Conservation (phyloP, 1,140 invertebrate species). For the Stegodyphus mimosarum region DNA sequence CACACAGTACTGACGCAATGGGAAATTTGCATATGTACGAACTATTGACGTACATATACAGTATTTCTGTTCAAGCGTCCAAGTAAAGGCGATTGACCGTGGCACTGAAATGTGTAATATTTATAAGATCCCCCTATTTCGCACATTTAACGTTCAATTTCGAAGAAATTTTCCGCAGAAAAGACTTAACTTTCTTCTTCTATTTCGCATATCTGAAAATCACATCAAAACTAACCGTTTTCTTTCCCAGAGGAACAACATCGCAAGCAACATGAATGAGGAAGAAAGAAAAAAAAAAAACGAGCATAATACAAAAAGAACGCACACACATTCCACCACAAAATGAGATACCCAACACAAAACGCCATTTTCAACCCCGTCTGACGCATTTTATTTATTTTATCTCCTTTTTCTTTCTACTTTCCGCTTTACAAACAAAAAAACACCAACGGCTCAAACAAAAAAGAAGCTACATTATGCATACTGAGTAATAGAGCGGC, state of each 20-base stretch:
- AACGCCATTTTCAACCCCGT: background rate
- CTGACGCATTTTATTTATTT: background rate
- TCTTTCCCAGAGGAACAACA: background rate
- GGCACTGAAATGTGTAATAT: background rate
- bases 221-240: background rate
- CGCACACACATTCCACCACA: too few relatives aligned
- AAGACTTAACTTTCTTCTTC: background rate
- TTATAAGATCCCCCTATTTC: background rate
- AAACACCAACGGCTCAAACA: background rate
- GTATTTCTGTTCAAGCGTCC: too few relatives aligned
- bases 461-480: background rate
- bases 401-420: background rate
- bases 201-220: background rate
- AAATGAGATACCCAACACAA: background rate
- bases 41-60: too few relatives aligned
- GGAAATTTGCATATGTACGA: too few relatives aligned
- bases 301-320: too few relatives aligned
- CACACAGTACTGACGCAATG: too few relatives aligned
- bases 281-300: background rate
- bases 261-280: background rate
- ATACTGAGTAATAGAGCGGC: background rate
- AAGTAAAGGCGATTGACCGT: too few relatives aligned
- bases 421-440: background rate
- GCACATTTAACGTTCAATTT: constrained; percentile 1
- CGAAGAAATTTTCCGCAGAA: background rate